Evolutionary conservation across 2,888 invertebrate genomes (phyloP).

Genomic region (Drosophila lacicola): DNA sequence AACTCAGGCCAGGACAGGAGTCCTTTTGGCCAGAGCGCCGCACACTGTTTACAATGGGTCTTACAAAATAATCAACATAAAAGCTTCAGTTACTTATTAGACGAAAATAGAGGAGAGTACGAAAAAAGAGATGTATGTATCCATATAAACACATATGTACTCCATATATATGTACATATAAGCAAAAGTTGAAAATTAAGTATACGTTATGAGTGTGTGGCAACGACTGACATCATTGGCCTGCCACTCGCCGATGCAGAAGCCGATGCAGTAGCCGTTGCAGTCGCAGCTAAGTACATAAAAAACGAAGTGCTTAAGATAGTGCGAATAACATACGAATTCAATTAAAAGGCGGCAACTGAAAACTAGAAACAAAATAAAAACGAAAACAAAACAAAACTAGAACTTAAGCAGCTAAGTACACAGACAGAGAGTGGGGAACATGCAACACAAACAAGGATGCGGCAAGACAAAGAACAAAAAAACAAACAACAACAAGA

Average conservation of each 20-base stretch:
- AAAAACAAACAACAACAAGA: neutral
- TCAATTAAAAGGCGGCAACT: conserved; percentile 69
- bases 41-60: conserved; percentile 59
- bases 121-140: conserved; percentile 16
- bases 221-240: conserved; percentile 4
- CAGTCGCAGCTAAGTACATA: conserved; percentile 14
- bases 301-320: conserved; percentile 59
- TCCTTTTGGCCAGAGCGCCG: conserved; percentile 34
- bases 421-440: conserved; percentile 25
- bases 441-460: conserved; percentile 47
- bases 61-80: conserved; percentile 77
- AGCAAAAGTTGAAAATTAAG: conserved; percentile 46
- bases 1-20: conserved; percentile 30
- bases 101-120: conserved; percentile 34
- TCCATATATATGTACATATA: conserved; percentile 1
- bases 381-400: conserved; percentile 19
- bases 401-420: conserved; percentile 31
- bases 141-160: neutral
- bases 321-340: conserved; percentile 66
- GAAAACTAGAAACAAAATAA: conserved; percentile 20
- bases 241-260: conserved; percentile 1
- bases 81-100: conserved; percentile 75
- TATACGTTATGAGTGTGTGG: conserved; percentile 50
- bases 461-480: conserved; percentile 40
- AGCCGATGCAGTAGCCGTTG: conserved; percentile 4